phyloP scores from a whole-genome alignment of 2,888 invertebrate genomes.

The Biston betularia region DNA sequence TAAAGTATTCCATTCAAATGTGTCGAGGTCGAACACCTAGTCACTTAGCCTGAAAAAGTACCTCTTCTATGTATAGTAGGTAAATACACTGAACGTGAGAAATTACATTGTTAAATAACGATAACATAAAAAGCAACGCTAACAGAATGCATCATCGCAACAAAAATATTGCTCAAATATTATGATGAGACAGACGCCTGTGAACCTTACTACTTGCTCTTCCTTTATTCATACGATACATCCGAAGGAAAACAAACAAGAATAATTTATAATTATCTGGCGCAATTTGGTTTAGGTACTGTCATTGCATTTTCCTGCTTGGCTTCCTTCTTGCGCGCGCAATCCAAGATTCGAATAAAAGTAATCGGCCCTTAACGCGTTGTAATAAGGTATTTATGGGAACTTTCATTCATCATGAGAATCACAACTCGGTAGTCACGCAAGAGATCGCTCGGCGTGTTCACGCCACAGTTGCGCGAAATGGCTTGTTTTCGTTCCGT shows the following conservation, averaged over 20 bases:
- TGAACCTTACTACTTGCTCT: background rate
- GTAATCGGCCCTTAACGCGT: slow-evolving; percentile 44
- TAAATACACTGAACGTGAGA: too few relatives aligned
- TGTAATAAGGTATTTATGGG: slow-evolving; percentile 43
- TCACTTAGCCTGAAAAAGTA: too few relatives aligned
- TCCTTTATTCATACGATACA: background rate
- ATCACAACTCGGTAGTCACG: slow-evolving; percentile 64
- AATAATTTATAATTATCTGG: background rate
- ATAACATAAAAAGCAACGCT: too few relatives aligned
- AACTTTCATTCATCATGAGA: slow-evolving; percentile 62
- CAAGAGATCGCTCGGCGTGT: slow-evolving; percentile 61
- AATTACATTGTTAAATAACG: too few relatives aligned
- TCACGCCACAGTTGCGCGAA: slow-evolving; percentile 60
- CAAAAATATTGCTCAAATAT: background rate
- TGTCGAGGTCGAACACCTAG: too few relatives aligned
- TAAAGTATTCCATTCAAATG: too few relatives aligned
- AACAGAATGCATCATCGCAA: too few relatives aligned
- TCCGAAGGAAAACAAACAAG: too few relatives aligned
- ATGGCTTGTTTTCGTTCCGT: slow-evolving; percentile 59
- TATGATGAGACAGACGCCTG: background rate
- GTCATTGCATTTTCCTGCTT: slow-evolving; percentile 7
- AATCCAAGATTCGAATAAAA: slow-evolving; percentile 32
- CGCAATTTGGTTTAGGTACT: background rate
- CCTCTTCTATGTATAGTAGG: too few relatives aligned
- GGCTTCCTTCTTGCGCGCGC: slow-evolving; percentile 59